Conservation (phyloP, 2,888 invertebrate genomes). For the Ochlodes sylvanus region DNA sequence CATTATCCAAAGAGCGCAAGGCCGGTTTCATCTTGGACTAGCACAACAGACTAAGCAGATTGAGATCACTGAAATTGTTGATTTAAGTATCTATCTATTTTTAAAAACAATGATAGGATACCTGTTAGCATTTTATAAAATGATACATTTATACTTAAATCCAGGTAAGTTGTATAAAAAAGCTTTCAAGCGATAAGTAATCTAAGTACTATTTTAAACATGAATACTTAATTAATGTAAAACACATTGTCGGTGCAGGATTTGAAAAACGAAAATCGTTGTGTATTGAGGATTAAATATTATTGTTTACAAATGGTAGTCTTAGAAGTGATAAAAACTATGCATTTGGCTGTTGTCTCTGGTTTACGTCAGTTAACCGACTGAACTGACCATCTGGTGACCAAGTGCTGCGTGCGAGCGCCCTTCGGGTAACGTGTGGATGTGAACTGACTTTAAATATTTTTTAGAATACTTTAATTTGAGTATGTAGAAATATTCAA, state of each 20-base stretch:
- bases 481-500: too few species aligned
- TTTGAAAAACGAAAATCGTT: neutral
- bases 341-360: slow-evolving; percentile 52
- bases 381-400: slow-evolving; percentile 73
- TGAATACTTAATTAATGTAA: neutral
- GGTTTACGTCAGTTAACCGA: slow-evolving; percentile 56
- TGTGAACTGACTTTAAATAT: neutral
- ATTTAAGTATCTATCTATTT: neutral
- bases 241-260: neutral
- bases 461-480: neutral
- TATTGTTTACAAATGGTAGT: slow-evolving; percentile 48
- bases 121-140: too few species aligned
- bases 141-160: neutral
- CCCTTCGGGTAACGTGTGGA: neutral
- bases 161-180: too few species aligned
- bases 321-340: slow-evolving; percentile 44
- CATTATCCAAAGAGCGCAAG: slow-evolving; percentile 47
- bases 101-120: neutral
- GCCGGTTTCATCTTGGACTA: slow-evolving; percentile 37
- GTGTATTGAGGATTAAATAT: slow-evolving; percentile 37
- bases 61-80: slow-evolving; percentile 1
- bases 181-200: too few species aligned
- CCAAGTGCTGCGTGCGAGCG: slow-evolving; percentile 60
- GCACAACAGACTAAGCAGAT: neutral
- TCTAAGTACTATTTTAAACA: neutral